Conservation (phyloP, 37 sponge, comb jelly and placozoan species). For the Spongilla lacustris region DNA sequence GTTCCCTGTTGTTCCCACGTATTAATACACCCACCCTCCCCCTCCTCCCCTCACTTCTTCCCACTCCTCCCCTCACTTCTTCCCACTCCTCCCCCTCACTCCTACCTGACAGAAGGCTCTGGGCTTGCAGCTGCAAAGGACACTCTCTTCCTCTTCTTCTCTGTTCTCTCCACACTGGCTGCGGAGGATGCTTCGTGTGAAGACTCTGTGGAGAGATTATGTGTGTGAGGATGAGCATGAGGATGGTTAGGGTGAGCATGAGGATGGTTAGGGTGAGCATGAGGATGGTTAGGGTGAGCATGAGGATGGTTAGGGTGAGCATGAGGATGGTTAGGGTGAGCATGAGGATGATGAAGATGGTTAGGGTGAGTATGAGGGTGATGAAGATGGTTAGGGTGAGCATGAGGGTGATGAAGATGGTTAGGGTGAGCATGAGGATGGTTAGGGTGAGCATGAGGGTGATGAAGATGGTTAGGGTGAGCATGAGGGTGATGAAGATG, state of each 20-base stretch:
- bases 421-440: too few species aligned
- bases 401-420: neutral
- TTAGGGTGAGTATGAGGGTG: neutral
- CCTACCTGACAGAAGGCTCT: neutral
- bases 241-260: neutral
- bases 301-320: constrained; percentile 16
- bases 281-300: constrained; percentile 17
- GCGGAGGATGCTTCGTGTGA: neutral
- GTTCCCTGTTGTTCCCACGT: too few species aligned
- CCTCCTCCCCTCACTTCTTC: neutral
- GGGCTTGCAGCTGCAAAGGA: constrained; percentile 25
- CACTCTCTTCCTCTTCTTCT: constrained; percentile 17
- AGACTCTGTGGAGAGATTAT: constrained; percentile 4
- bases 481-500: too few species aligned
- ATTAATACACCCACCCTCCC: neutral
- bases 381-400: neutral
- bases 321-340: constrained; percentile 26
- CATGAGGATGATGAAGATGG: constrained; percentile 22
- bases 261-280: neutral
- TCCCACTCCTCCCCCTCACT: neutral
- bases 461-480: too few species aligned
- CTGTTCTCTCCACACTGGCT: neutral
- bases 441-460: too few species aligned
- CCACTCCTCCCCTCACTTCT: neutral
- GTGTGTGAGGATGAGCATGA: neutral